Evolutionary conservation across 1,140 invertebrate species (phyloP), one percentile per base, ranked within the genome.

Genomic region (Drosophila ogumai): DNA sequence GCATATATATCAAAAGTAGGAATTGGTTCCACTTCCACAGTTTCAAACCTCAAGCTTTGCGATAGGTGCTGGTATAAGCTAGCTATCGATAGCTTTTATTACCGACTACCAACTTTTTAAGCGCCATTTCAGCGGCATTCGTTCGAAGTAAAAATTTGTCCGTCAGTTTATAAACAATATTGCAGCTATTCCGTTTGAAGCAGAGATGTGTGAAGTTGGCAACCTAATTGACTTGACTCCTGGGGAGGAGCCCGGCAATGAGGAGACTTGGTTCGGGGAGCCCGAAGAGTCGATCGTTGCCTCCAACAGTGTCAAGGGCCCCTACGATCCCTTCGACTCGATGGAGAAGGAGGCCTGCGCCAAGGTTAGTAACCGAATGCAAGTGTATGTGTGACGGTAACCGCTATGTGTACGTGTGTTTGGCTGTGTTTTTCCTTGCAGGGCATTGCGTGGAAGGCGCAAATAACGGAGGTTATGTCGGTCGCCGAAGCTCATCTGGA

Each of bases 261-360:
- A 90, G 15, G 47, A 81, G 25, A 13, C 41, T 15, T 25, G 40
- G 25, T 13, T 44, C 32, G 59, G 69, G n/a, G 64, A 87, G 28
- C 8, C 34, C 3, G 79, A 75, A 13, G 19, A 50, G 7, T 12
- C 38, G 31, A 36, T 64, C 6, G 41, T 47, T 6, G 54, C 17
- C 55, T 43, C 84, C 0, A 59, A 49, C 4, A 44, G 34, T 38
- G 90, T 84, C 17, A 74, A 84, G 44, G 85, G 73, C 10, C 85
- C 84, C n/a, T 88, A 82, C 46, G 91, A 91, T 81, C 91, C 91
- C 32, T 91, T 91, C 38, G 91, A 91, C 46, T 74, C 73, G 10
- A 40, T 91, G 2, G 90, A 91, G 76, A 91, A 86, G 43, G 91
- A 91, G 46, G 84, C 76, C n/a, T 86, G 79, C 38, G 64, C 78